These are phyloP conservation scores for Brachyalestes nurse DNA, from an alignment of 2,797 vertebrate species.

Conservation along the genomic window DNA sequence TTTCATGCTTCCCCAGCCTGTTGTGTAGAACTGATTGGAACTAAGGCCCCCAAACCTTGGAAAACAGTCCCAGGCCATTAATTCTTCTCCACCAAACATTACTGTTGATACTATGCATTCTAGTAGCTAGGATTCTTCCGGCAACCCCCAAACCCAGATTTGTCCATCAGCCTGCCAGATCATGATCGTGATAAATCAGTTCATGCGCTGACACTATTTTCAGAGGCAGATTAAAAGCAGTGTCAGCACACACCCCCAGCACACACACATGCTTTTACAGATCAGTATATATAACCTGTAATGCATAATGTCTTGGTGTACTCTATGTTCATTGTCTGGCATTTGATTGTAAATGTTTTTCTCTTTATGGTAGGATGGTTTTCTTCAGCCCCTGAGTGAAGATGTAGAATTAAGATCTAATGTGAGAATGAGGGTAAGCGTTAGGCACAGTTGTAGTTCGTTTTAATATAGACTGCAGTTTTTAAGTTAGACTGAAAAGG, in stretches of 20 bases:
- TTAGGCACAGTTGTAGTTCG: constrained; percentile 54
- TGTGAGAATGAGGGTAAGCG: constrained; percentile 11
- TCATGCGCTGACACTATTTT: no score
- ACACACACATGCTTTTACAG: background rate
- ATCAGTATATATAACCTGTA: constrained; percentile 20
- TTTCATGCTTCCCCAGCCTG: no score
- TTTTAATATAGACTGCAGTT: constrained; percentile 49
- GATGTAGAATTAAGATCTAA: constrained; percentile 3
- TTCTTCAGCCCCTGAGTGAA: background rate
- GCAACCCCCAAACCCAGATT: no score
- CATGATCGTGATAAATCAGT: no score
- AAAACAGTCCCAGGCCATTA: no score
- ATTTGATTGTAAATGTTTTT: constrained; percentile 8
- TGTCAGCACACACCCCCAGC: no score
- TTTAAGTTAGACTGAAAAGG: constrained; percentile 54
- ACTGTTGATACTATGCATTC: no score
- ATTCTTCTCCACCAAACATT: no score
- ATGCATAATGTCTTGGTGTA: constrained; percentile 13
- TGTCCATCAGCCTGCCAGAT: no score
- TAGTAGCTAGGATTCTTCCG: no score
- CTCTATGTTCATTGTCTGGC: constrained; percentile 28
- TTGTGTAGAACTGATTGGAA: no score
- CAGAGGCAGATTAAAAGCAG: no score
- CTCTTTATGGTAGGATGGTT: constrained; percentile 1
- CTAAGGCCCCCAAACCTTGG: background rate